Base-by-base conservation (phyloP, 2,888 invertebrate species). In the Parthenolecanium corni region DNA sequence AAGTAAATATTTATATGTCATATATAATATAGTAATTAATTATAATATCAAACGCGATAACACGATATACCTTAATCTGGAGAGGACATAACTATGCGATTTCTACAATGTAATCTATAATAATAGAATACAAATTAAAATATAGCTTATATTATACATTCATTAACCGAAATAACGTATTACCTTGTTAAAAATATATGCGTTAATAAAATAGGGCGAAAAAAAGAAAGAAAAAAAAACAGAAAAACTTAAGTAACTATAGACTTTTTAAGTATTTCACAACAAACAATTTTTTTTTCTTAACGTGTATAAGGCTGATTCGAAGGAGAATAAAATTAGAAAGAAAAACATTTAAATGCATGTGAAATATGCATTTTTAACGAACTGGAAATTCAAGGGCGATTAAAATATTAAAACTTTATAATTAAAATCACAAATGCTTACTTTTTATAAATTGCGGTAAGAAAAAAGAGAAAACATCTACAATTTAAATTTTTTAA, bases 381-480 rank as follows among this genome's bases (percentile, higher is more conserved):
- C 21, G 38, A 53, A 42, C 54, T 56, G 54, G 54, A 56, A 56
- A 56, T n/a, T 56, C 42, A 38, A 40, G 54, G 40, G 40, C 54
- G 54, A 56, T 56, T 40, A 56, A 42, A 42, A 42, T 42, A 56
- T 56, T 56, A 56, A 42, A 42, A 56, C 54, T 38, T 56, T 56
- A 56, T 56, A 56, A 56, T 56, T 56, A 56, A 56, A 56, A 56
- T 56, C 54, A 56, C 54, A 56, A 56, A 56, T 56, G 54, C 54
- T 56, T 56, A 56, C 54, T 56, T 56, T 56, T 56, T 56, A 56
- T 14, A 31, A 44, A 21, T 56, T 56, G 54, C 54, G 54, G 54
- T 56, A 56, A 56, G 54, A 56, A 53, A 53, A n/a, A 31, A 31
- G 31, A 31, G 31, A 31, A 31, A 31, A 31, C 31, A 56, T 56